Percentiles rank a stretch among this genome's conserved stretches.
Conservation (phyloP, 2,888 invertebrate species). For the Eupithecia centaureata region DNA sequence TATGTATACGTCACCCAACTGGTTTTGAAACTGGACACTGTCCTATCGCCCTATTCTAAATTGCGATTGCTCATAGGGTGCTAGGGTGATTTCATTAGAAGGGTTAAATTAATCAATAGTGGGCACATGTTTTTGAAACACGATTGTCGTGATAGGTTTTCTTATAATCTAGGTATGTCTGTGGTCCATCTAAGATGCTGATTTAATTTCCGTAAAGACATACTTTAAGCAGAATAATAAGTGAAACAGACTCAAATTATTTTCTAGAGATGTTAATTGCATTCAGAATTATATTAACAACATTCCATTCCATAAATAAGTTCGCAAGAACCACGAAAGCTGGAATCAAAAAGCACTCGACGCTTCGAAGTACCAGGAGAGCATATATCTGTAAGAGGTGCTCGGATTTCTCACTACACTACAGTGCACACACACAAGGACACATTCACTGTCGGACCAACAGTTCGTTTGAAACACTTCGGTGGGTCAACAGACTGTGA, state of each 20-base stretch:
- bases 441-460: slow-evolving; percentile 39
- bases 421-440: slow-evolving; percentile 41
- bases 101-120: slow-evolving; percentile 52
- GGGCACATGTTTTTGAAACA: not conserved
- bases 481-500: slow-evolving; percentile 71
- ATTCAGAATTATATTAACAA: not conserved
- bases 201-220: too few species aligned
- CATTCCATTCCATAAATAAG: slow-evolving; percentile 18
- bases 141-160: not conserved
- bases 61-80: slow-evolving; percentile 43
- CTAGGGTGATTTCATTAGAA: slow-evolving; percentile 32
- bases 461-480: slow-evolving; percentile 39
- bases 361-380: slow-evolving; percentile 42
- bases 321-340: slow-evolving; percentile 26
- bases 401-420: slow-evolving; percentile 39
- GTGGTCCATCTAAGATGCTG: not conserved
- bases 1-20: slow-evolving; percentile 38
- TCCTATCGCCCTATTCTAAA: slow-evolving; percentile 37
- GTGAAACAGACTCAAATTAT: not conserved
- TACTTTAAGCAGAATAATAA: not conserved
- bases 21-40: slow-evolving; percentile 40
- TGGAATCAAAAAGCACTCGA: slow-evolving; percentile 39
- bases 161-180: not conserved
- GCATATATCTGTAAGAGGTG: slow-evolving; percentile 41
- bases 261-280: not conserved